Percentiles rank a stretch among this genome's conserved stretches.
Evolutionary conservation across 1,140 invertebrate genomes (phyloP).

Genomic region (Eriocheir sinensis): DNA sequence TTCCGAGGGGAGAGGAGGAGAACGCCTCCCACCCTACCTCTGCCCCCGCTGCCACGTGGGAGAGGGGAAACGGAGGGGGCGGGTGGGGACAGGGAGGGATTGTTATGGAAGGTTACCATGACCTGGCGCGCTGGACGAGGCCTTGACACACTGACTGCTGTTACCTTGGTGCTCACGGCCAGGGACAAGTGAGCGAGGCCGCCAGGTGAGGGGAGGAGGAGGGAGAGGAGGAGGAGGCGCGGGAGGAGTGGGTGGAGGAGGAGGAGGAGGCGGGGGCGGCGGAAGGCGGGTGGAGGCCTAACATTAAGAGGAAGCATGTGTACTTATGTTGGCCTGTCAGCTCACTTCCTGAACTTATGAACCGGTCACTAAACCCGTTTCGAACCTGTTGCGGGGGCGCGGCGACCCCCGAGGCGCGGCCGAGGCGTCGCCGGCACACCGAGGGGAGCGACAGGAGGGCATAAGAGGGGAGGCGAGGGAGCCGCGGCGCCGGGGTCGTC

Average conservation of each 20-base stretch:
- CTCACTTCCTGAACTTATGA: conserved; percentile 59
- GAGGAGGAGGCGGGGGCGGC: not conserved
- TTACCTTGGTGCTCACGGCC: not conserved
- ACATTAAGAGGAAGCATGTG: not conserved
- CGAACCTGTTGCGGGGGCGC: not conserved
- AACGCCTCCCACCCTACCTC: not conserved
- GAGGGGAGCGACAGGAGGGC: not conserved
- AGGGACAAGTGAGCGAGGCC: not conserved
- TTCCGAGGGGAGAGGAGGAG: not conserved
- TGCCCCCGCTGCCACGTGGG: not conserved
- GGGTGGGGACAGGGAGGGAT: not conserved
- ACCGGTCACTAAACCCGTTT: conserved; percentile 38
- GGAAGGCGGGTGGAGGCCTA: not conserved
- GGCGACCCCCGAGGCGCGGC: not conserved
- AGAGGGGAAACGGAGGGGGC: not conserved
- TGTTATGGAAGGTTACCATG: too few relatives aligned
- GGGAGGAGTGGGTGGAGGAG: not conserved
- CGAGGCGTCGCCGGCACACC: not conserved
- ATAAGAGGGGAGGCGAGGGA: not conserved
- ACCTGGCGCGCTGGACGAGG: not conserved
- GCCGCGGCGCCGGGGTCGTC: too few relatives aligned
- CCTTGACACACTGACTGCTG: not conserved
- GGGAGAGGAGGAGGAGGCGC: not conserved
- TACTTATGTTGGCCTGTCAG: conserved; percentile 63
- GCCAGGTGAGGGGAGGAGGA: not conserved